Evolutionary conservation across 2,113 vertebrate species (phyloP), one percentile per base, ranked within the genome.

Genomic region (Hepsetus odoe): DNA sequence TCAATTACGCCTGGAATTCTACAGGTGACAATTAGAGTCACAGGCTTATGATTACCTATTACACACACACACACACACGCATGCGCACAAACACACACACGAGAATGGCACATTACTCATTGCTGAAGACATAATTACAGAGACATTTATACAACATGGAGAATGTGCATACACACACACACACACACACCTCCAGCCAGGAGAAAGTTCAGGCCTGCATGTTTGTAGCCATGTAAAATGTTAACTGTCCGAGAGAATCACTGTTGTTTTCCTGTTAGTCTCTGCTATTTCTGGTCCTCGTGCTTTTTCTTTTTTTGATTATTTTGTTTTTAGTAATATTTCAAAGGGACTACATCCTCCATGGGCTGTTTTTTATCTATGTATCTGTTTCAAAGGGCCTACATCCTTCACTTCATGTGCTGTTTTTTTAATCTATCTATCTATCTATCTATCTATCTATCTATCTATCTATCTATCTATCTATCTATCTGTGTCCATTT

Each of bases 211-310:
- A 71, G 18, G 40, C 26, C 56, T 38, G 0, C 9, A 46, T 22
- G 68, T 74, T 74, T 78, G 22, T 33, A 51, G 3, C 70, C 16
- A 59, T 33, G 67, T 40, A 44, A 77, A 68, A 65, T 81, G 46
- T 78, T 80, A 78, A 84, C 75, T 74, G 64, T 81, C 79, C 24
- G 51, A 46, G 28, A 42, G 65, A 44, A 75, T 77, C 42, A 16
- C 14, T 73, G 62, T 72, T 20, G 49, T 56, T 81, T 33, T 22
- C 64, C 24, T 32, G 35, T 61, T 51, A 24, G 56, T 58, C 64
- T 69, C 14, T 58, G 44, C 53, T 71, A 18, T 62, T 62, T 16
- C 26, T 62, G 26, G 30, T 18, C 51, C 1, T 9, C 11, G 51
- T 0, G n/a, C 18, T 24, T 55, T 55, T 9, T 24, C 51, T 55